Percentiles rank a stretch among this genome's conserved stretches.
phyloP scores from a whole-genome alignment of 2,797 vertebrate genomes.

The Malacoraja senta region DNA sequence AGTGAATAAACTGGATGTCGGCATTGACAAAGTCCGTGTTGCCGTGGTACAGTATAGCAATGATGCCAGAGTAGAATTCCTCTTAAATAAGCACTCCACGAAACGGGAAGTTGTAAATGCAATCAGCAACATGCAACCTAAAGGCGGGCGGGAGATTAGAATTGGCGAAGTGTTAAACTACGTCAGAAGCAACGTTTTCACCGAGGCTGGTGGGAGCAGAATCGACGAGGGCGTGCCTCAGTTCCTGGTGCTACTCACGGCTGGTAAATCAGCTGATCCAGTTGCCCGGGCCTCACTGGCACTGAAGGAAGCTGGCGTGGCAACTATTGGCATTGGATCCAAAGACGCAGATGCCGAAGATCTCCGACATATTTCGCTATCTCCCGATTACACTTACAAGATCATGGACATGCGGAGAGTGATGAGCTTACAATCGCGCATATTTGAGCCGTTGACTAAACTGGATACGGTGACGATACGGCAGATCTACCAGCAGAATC shows the following conservation, averaged over 20 bases:
- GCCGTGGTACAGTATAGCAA: conserved; percentile 80
- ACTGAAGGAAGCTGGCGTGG: neutral
- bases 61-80: conserved; percentile 69
- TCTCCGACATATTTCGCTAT: conserved; percentile 15
- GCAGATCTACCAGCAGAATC: neutral
- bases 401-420: neutral
- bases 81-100: conserved; percentile 67
- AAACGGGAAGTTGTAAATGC: conserved; percentile 64
- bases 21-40: conserved; percentile 71
- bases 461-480: neutral
- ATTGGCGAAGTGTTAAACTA: conserved; percentile 74
- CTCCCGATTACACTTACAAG: neutral
- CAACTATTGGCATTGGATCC: neutral
- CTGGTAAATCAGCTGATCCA: conserved; percentile 72
- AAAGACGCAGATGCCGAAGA: neutral
- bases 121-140: conserved; percentile 70
- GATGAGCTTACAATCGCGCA: neutral
- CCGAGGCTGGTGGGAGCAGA: conserved; percentile 70
- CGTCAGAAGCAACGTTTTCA: conserved; percentile 71
- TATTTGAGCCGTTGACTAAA: neutral
- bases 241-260: conserved; percentile 84
- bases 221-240: conserved; percentile 73
- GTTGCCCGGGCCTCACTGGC: conserved; percentile 46
- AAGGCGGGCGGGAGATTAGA: conserved; percentile 70
- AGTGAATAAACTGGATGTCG: conserved; percentile 72